Evolutionary conservation across 1,140 invertebrate species (phyloP).

Genomic region (Drosophila pachea): DNA sequence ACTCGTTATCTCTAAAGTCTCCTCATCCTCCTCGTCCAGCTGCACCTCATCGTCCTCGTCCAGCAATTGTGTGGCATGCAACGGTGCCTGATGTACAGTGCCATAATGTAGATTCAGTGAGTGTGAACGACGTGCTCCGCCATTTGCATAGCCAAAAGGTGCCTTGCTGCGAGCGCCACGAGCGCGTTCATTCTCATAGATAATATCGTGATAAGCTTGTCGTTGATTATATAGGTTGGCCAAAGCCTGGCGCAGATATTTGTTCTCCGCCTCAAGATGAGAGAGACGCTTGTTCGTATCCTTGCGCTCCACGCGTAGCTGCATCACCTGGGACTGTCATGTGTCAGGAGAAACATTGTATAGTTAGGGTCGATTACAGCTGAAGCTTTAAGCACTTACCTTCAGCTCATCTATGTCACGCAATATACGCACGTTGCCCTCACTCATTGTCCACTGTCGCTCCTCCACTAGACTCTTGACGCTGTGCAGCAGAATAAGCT

Average conservation of each 20-base stretch:
- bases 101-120: slow-evolving; percentile 75
- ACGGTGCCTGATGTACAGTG: slow-evolving; percentile 65
- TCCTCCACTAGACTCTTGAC: slow-evolving; percentile 83
- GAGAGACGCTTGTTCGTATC: slow-evolving; percentile 71
- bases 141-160: slow-evolving; percentile 53
- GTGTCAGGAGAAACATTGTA: not conserved
- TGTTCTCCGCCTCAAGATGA: slow-evolving; percentile 75
- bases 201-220: slow-evolving; percentile 65
- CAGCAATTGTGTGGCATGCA: slow-evolving; percentile 47
- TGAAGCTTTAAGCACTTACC: slow-evolving; percentile 33
- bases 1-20: slow-evolving; percentile 28
- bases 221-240: slow-evolving; percentile 67
- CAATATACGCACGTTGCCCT: slow-evolving; percentile 78
- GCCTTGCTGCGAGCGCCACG: slow-evolving; percentile 53
- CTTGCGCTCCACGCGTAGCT: slow-evolving; percentile 68
- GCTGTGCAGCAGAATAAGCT: slow-evolving; percentile 24
- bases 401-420: slow-evolving; percentile 78
- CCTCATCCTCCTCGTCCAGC: slow-evolving; percentile 23
- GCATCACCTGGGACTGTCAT: slow-evolving; percentile 60
- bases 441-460: slow-evolving; percentile 79
- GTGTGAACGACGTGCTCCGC: slow-evolving; percentile 49
- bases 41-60: slow-evolving; percentile 31
- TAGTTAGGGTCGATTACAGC: not conserved
- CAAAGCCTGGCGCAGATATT: slow-evolving; percentile 69
- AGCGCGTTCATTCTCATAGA: slow-evolving; percentile 72